Percentiles rank a stretch among this genome's conserved stretches.
Evolutionary conservation across 2,797 vertebrate genomes (phyloP).

Genomic region (Galago senegalensis): DNA sequence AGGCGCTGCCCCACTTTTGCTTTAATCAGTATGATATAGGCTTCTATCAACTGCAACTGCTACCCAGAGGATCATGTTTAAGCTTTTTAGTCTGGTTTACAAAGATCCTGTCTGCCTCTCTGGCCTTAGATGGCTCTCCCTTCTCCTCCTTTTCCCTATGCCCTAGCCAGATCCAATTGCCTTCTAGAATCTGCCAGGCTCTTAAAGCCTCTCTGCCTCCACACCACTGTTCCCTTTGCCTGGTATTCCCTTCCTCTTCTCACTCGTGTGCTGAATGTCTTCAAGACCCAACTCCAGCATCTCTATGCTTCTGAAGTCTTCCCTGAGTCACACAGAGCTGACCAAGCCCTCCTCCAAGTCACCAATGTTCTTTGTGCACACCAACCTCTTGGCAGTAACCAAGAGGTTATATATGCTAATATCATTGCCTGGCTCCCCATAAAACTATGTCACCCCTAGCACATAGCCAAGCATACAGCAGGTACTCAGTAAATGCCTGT

Average conservation of each 20-base stretch:
- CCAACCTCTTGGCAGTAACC: background rate
- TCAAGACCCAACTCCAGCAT: background rate
- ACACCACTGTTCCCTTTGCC: background rate
- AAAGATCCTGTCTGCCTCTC: background rate
- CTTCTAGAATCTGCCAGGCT: background rate
- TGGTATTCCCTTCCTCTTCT: background rate
- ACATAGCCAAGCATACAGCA: background rate
- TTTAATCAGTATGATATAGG: background rate
- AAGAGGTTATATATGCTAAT: background rate
- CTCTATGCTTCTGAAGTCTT: background rate
- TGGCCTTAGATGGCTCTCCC: fast-evolving
- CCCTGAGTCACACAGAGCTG: background rate
- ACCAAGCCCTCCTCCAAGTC: background rate
- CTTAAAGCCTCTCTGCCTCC: background rate
- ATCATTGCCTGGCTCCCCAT: background rate
- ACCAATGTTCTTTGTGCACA: background rate
- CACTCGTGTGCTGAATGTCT: background rate
- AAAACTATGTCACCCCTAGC: background rate
- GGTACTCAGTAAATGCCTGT: background rate
- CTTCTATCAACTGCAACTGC: background rate
- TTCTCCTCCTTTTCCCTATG: background rate
- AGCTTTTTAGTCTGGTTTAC: background rate
- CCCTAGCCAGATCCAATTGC: background rate
- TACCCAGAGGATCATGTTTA: background rate
- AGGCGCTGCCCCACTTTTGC: background rate